Evolutionary conservation across 2,888 invertebrate species (phyloP).

Genomic region (Andrena bicolor): DNA sequence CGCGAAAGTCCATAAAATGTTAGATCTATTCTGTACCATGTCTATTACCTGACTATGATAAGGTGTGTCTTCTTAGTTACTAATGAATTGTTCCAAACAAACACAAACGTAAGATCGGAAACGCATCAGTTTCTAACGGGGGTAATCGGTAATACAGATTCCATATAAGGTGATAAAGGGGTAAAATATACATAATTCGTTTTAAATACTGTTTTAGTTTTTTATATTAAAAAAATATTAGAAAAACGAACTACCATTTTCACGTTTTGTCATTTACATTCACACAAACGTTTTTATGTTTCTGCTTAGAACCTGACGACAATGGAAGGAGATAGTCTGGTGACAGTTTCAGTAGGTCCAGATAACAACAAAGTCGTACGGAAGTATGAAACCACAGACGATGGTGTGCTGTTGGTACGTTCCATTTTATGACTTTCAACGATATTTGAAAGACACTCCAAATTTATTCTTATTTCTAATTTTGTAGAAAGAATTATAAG

Average conservation of each 20-base stretch:
- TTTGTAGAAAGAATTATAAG: background rate
- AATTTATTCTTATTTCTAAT: background rate
- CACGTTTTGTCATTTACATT: background rate
- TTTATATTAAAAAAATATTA: background rate
- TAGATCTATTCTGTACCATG: too few relatives aligned
- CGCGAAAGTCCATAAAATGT: too few relatives aligned
- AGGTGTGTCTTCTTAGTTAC: too few relatives aligned
- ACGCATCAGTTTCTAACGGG: background rate
- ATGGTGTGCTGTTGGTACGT: constrained; percentile 80
- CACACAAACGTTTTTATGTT: constrained; percentile 10
- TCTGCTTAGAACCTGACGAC: constrained; percentile 86
- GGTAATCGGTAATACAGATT: background rate
- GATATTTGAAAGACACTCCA: background rate
- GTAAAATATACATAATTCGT: background rate
- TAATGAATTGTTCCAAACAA: too few relatives aligned
- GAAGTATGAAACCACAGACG: constrained; percentile 84
- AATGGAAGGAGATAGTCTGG: constrained; percentile 86
- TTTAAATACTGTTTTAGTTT: background rate
- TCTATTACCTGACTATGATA: too few relatives aligned
- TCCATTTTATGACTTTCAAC: constrained; percentile 6
- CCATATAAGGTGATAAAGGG: background rate
- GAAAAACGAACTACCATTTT: background rate
- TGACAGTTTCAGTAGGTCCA: constrained; percentile 83
- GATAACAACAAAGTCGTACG: constrained; percentile 83
- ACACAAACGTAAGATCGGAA: too few relatives aligned